Evolutionary conservation across 2,113 vertebrate genomes (phyloP).

Genomic region (Stigmatopora nigra): DNA sequence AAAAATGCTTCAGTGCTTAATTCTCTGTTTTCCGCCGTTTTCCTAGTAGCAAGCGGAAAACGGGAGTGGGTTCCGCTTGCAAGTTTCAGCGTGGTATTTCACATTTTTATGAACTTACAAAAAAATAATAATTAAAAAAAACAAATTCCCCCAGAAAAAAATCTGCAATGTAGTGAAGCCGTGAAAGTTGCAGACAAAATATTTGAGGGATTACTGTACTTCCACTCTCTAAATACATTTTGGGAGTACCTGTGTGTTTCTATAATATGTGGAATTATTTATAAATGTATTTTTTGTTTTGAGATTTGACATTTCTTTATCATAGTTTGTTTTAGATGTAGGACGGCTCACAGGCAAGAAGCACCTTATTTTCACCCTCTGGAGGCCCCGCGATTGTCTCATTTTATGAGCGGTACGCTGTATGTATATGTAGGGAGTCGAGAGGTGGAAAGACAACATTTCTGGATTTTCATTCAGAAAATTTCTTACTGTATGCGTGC

Average conservation of each 20-base stretch:
- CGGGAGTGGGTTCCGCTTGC: too few species aligned
- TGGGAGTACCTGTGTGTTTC: slow-evolving; percentile 14
- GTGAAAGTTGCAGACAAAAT: too few species aligned
- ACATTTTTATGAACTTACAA: too few species aligned
- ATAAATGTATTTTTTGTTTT: slow-evolving; percentile 42
- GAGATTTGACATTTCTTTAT: slow-evolving; percentile 12
- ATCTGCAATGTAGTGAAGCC: too few species aligned
- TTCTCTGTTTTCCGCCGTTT: too few species aligned
- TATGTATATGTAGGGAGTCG: background rate
- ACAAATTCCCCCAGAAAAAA: too few species aligned
- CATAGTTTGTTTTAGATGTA: slow-evolving; percentile 2
- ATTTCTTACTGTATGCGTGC: slow-evolving; percentile 9
- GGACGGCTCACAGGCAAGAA: slow-evolving; percentile 4
- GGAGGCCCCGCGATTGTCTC: background rate
- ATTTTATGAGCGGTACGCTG: slow-evolving; percentile 3
- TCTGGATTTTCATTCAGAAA: slow-evolving; percentile 7
- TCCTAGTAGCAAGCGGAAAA: too few species aligned
- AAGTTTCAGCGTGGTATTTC: too few species aligned
- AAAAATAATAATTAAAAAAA: too few species aligned
- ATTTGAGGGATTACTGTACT: background rate
- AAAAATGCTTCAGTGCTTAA: too few species aligned
- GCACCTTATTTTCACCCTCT: background rate
- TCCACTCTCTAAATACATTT: slow-evolving; percentile 1
- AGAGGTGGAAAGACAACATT: background rate
- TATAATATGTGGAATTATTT: slow-evolving; percentile 32